These are phyloP conservation scores for Seriola dumerili DNA, from an alignment of 2,113 vertebrate species.

Conservation along the genomic window DNA sequence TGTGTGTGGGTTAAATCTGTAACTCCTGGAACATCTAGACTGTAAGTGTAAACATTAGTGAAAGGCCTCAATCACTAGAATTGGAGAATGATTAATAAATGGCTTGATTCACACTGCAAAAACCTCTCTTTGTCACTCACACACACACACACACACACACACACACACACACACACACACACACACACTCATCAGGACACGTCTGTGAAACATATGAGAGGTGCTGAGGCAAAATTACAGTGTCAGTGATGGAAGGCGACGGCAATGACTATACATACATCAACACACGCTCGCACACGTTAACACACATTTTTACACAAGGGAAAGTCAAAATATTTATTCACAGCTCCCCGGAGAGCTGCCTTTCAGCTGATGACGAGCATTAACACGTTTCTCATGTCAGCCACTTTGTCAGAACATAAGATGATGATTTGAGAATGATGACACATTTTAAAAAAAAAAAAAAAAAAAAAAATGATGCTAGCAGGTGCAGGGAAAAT, in stretches of 20 bases:
- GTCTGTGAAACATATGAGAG: slow-evolving; percentile 66
- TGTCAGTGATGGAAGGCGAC: slow-evolving; percentile 36
- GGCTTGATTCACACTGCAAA: slow-evolving; percentile 56
- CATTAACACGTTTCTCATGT: slow-evolving; percentile 62
- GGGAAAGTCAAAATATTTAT: slow-evolving; percentile 78
- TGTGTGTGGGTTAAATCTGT: slow-evolving; percentile 20
- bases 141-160: not conserved
- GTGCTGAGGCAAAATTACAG: slow-evolving; percentile 64
- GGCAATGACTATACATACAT: slow-evolving; percentile 35
- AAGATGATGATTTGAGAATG: slow-evolving; percentile 59
- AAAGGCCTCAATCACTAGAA: slow-evolving; percentile 72
- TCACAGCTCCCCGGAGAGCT: slow-evolving; percentile 69
- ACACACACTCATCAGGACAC: slow-evolving; percentile 36
- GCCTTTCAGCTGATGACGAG: slow-evolving; percentile 64
- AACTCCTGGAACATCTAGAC: slow-evolving; percentile 61
- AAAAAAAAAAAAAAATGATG: not conserved
- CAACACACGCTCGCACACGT: slow-evolving; percentile 39
- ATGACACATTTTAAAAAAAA: slow-evolving; percentile 43
- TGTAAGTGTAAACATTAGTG: slow-evolving; percentile 49
- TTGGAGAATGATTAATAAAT: slow-evolving; percentile 62
- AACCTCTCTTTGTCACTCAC: not conserved
- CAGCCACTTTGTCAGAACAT: slow-evolving; percentile 48
- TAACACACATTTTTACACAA: slow-evolving; percentile 45
- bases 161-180: not conserved
- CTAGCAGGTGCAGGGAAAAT: slow-evolving; percentile 28